Evolutionary conservation across 2,888 invertebrate genomes (phyloP), one percentile per base, ranked within the genome.

Genomic region (Ennomos fuscantarius): DNA sequence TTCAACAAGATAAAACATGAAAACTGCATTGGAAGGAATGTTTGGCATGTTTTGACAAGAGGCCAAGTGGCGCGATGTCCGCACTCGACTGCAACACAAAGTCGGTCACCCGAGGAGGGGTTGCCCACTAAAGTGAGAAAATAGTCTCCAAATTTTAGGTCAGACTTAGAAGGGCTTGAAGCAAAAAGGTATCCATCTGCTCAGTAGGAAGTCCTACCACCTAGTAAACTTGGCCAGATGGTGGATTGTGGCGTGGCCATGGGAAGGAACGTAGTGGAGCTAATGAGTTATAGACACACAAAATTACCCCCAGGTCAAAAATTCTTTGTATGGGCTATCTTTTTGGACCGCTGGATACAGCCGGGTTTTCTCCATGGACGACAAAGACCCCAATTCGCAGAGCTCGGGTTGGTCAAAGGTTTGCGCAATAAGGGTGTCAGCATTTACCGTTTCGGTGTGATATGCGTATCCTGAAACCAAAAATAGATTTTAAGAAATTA

Each of bases 371-470:
- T 73, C 79, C 73, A 89, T 83, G 0, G 86, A 86, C 24, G 74
- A 70, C 33, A 90, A 53, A 0, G 87, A 85, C 0, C 86, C 88
- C 12, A 93, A 68, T 52, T 93, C 93, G 60, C 93, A 93, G 0
- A 93, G 75, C 44, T 90, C 85, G 0, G 68, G 73, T 39, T 89
- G 86, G 1, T 86, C 81, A 60, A 93, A 93, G 0, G 83, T 87
- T 53, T 70, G 77, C 0, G 86, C 79, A 44, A 89, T 89, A 24
- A 79, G 53, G 1, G 74, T 78, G 60, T 93, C 91, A 0, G 92
- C 93, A 1, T 74, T 86, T 24, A 85, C 79, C 0, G 83, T 74
- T 66, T 93, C 93, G 0, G 89, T 86, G 54, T 93, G 93, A 60
- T 88, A 94, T 0, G 93, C 93, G 61, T 84, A 93, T 0, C 90